phyloP scores from a whole-genome alignment of 2,888 invertebrate genomes.

The Orthosia gothica region DNA sequence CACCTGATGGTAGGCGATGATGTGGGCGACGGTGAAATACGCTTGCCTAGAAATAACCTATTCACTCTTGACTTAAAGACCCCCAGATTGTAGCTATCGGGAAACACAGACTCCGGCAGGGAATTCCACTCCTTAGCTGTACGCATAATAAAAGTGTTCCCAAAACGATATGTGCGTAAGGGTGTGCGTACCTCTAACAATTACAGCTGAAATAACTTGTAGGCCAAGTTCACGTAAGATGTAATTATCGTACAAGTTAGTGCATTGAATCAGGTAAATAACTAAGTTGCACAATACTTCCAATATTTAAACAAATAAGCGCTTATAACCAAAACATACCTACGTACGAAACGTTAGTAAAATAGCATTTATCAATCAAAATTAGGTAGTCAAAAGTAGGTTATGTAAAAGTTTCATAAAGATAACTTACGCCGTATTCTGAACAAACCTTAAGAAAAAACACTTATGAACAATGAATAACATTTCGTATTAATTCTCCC shows the following conservation, averaged over 20 bases:
- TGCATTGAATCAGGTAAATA: background rate
- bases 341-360: background rate
- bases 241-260: background rate
- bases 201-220: constrained; percentile 10
- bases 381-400: background rate
- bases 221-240: constrained; percentile 1
- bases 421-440: background rate
- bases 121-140: too few relatives aligned
- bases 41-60: too few relatives aligned
- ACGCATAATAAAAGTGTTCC: too few relatives aligned
- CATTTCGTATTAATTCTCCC: constrained; percentile 10
- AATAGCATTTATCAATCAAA: background rate
- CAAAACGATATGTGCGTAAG: too few relatives aligned
- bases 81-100: too few relatives aligned
- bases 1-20: too few relatives aligned
- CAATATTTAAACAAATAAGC: background rate
- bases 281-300: too few relatives aligned
- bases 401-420: background rate
- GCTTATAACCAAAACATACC: background rate
- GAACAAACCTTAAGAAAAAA: constrained; percentile 1
- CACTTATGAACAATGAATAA: background rate
- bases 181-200: too few relatives aligned
- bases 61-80: too few relatives aligned
- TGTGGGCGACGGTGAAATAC: too few relatives aligned
- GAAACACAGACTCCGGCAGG: too few relatives aligned